Conservation (phyloP, 1,140 invertebrate species). For the Eupristina koningsbergeri region DNA sequence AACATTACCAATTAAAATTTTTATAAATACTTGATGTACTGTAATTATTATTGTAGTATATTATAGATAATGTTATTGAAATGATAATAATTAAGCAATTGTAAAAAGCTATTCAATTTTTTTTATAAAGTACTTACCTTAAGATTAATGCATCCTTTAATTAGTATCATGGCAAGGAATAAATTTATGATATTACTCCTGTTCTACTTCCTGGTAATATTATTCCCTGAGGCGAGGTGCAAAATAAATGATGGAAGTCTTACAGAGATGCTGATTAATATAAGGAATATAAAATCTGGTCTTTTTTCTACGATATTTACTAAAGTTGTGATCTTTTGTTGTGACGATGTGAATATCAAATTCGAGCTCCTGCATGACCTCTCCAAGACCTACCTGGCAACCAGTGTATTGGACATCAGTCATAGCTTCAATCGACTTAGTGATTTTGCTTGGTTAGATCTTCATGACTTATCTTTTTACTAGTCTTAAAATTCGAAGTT, state of each 20-base stretch:
- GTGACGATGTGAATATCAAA: background rate
- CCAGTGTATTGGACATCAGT: constrained; percentile 1
- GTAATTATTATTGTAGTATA: too few relatives aligned
- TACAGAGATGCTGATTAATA: background rate
- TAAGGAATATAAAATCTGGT: background rate
- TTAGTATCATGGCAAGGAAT: background rate
- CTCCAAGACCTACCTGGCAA: background rate
- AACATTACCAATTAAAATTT: too few relatives aligned
- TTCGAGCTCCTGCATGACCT: background rate
- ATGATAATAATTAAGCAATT: too few relatives aligned
- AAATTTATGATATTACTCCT: background rate
- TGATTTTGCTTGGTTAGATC: constrained; percentile 33
- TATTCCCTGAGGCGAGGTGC: background rate
- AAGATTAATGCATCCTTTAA: background rate
- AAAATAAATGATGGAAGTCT: background rate
- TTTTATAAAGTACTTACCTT: background rate
- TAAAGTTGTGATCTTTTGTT: constrained; percentile 6
- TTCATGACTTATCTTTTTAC: background rate
- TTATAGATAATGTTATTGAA: too few relatives aligned
- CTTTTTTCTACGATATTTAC: constrained; percentile 17
- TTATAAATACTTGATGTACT: too few relatives aligned
- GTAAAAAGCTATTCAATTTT: too few relatives aligned
- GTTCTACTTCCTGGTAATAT: background rate
- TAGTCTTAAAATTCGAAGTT: background rate
- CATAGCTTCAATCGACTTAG: background rate